Percentiles rank a stretch among this genome's conserved stretches.
These are phyloP conservation scores for Echeneis naucrates DNA, from an alignment of 2,797 vertebrate species.

Conservation along the genomic window DNA sequence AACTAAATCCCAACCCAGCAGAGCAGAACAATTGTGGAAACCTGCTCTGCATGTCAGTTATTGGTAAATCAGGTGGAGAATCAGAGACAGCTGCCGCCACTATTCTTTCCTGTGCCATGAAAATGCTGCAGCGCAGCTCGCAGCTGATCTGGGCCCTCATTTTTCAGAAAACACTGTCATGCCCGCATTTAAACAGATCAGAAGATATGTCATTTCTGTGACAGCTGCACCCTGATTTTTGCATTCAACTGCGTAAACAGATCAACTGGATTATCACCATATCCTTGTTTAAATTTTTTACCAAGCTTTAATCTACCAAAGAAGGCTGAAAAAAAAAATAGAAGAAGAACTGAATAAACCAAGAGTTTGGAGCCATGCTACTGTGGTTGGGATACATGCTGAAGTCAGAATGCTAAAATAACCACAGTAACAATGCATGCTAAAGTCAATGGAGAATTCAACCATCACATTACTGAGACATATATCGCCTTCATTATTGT, in stretches of 20 bases:
- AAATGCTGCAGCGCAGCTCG: slow-evolving; percentile 34
- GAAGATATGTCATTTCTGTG: slow-evolving; percentile 2
- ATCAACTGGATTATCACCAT: neutral
- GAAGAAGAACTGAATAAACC: neutral
- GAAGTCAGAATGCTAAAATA: neutral
- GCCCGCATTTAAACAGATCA: slow-evolving; percentile 6
- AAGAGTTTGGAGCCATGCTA: neutral
- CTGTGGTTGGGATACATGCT: neutral
- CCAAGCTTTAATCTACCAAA: neutral
- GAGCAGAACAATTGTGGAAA: slow-evolving; percentile 63
- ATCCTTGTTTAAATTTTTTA: neutral
- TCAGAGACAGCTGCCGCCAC: slow-evolving; percentile 62
- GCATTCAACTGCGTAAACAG: neutral
- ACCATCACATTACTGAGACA: neutral
- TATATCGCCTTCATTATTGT: neutral
- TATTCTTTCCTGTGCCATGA: slow-evolving; percentile 36
- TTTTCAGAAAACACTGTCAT: slow-evolving; percentile 10
- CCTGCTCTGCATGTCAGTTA: slow-evolving; percentile 63
- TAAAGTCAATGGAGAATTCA: neutral
- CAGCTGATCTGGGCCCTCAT: slow-evolving; percentile 19
- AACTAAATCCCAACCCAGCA: slow-evolving; percentile 59
- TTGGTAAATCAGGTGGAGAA: slow-evolving; percentile 70
- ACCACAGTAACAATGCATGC: neutral
- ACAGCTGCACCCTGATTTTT: neutral
- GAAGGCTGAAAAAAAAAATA: no score